Evolutionary conservation across 2,113 vertebrate species (phyloP).

Genomic region (Festucalex cinctus): DNA sequence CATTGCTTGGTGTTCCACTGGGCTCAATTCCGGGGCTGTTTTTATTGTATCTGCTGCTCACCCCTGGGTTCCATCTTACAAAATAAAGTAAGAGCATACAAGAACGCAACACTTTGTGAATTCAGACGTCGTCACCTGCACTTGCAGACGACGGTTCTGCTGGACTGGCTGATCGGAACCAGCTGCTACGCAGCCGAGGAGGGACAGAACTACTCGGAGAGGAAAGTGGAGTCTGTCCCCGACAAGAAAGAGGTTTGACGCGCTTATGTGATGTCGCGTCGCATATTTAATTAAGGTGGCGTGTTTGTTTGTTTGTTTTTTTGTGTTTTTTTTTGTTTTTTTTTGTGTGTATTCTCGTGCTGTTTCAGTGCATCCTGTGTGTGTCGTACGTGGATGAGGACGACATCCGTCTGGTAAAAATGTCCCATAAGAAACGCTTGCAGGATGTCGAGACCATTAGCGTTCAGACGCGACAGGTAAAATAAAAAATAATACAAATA

Average conservation of each 20-base stretch:
- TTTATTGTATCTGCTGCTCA: too few relatives aligned
- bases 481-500: too few relatives aligned
- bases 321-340: background rate
- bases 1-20: background rate
- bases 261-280: too few relatives aligned
- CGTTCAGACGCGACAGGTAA: constrained; percentile 63
- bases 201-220: constrained; percentile 70
- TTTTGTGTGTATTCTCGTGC: background rate
- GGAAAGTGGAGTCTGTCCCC: constrained; percentile 73
- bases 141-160: constrained; percentile 67
- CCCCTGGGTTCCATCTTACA: too few relatives aligned
- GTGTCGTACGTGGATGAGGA: constrained; percentile 80
- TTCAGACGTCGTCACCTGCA: background rate
- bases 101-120: too few relatives aligned
- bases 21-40: too few relatives aligned
- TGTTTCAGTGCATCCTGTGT: constrained; percentile 64
- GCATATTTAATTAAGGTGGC: too few relatives aligned
- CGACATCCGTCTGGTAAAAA: constrained; percentile 70
- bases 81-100: too few relatives aligned
- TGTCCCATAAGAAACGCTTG: constrained; percentile 65
- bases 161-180: constrained; percentile 73
- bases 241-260: constrained; percentile 66
- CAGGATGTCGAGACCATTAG: constrained; percentile 64
- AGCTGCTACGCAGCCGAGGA: constrained; percentile 57
- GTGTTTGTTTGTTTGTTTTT: too few relatives aligned